Evolutionary conservation across 2,888 invertebrate genomes (phyloP).

Genomic region (Eulithis testata): DNA sequence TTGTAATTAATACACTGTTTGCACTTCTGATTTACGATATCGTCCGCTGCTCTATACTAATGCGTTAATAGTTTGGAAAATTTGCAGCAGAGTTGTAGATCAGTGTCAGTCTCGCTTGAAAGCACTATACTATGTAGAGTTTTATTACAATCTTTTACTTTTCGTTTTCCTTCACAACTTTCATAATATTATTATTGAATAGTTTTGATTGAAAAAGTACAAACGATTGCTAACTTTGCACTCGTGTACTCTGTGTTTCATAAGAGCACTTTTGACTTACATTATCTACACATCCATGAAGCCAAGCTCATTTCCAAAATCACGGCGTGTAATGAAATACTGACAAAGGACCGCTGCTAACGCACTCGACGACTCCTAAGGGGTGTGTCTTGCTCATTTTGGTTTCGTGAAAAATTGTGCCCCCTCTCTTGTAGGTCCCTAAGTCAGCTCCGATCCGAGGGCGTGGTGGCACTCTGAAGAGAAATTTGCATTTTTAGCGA

Average conservation of each 20-base stretch:
- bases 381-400: conserved; percentile 78
- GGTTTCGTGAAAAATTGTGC: conserved; percentile 79
- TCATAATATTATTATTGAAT: too few species aligned
- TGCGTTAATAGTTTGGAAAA: conserved; percentile 82
- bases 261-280: conserved; percentile 28
- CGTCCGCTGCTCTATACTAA: conserved; percentile 74
- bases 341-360: conserved; percentile 54
- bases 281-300: conserved; percentile 36
- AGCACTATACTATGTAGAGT: background rate
- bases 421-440: conserved; percentile 58
- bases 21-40: conserved; percentile 82
- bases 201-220: too few species aligned
- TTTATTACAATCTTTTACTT: too few species aligned
- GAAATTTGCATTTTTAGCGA: conserved; percentile 82
- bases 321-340: conserved; percentile 63
- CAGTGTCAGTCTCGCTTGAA: background rate
- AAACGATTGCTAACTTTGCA: too few species aligned
- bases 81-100: conserved; percentile 46
- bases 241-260: conserved; percentile 2
- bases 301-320: conserved; percentile 51
- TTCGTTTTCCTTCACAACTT: too few species aligned
- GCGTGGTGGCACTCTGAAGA: conserved; percentile 75
- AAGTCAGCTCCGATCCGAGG: conserved; percentile 65
- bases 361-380: conserved; percentile 59
- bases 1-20: conserved; percentile 85